phyloP scores from a whole-genome alignment of 1,140 invertebrate genomes.

The Danaus plexippus region DNA sequence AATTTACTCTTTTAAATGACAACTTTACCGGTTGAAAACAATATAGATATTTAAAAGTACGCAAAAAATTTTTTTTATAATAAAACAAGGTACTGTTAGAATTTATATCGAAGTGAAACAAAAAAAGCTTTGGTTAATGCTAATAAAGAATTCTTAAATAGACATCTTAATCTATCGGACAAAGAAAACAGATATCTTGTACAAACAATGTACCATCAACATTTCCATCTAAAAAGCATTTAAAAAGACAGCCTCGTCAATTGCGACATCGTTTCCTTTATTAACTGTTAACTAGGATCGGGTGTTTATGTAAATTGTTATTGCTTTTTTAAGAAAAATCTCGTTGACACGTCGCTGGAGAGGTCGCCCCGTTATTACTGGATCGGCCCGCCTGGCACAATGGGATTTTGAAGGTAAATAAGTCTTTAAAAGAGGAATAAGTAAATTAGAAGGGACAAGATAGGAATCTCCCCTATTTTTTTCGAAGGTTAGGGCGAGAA shows the following conservation, averaged over 20 bases:
- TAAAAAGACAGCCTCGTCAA: constrained; percentile 56
- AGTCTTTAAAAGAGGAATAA: constrained; percentile 77
- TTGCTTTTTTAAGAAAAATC: constrained; percentile 68
- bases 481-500: constrained; percentile 60
- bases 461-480: constrained; percentile 77
- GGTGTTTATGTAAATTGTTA: constrained; percentile 71
- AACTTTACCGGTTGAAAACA: no score
- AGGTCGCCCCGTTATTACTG: constrained; percentile 56
- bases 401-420: constrained; percentile 75
- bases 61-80: no score
- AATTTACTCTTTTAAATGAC: no score
- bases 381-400: constrained; percentile 61
- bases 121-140: constrained; percentile 23
- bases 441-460: constrained; percentile 78
- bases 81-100: no score
- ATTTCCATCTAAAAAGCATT: constrained; percentile 66
- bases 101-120: constrained; percentile 7
- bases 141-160: constrained; percentile 29
- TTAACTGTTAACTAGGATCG: constrained; percentile 70
- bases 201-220: constrained; percentile 56
- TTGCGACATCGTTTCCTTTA: constrained; percentile 67
- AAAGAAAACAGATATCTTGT: constrained; percentile 31
- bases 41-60: no score
- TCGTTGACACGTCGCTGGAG: constrained; percentile 62
- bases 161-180: constrained; percentile 12